phyloP scores from a whole-genome alignment of 2,113 vertebrate genomes.

The Strix uralensis region DNA sequence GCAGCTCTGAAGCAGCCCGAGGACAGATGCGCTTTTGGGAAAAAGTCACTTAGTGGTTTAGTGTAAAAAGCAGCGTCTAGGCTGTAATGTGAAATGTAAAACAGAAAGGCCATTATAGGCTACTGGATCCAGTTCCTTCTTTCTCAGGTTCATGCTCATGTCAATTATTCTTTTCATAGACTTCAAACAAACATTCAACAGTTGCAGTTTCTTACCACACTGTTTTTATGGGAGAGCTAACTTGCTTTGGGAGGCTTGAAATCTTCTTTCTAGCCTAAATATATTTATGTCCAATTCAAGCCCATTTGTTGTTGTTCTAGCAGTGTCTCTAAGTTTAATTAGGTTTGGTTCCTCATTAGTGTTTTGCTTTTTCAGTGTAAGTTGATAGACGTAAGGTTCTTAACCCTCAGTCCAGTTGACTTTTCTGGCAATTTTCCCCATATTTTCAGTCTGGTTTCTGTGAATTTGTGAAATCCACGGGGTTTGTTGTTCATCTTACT shows the following conservation, averaged over 20 bases:
- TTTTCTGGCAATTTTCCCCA: not conserved
- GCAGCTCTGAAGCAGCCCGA: not conserved
- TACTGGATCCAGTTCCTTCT: not conserved
- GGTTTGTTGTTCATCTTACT: not conserved
- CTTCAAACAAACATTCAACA: not conserved
- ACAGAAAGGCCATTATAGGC: fast-evolving
- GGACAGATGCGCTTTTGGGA: not conserved
- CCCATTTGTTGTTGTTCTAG: not conserved
- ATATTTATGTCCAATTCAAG: not conserved
- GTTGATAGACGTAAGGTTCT: not conserved
- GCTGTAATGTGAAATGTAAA: not conserved
- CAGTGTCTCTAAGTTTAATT: not conserved
- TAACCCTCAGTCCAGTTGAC: not conserved
- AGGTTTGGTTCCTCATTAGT: not conserved
- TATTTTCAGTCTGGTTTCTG: not conserved
- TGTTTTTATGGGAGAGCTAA: not conserved
- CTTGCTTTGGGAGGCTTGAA: not conserved
- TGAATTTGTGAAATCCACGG: not conserved
- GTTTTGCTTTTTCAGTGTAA: not conserved
- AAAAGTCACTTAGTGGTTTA: not conserved
- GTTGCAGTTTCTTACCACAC: not conserved
- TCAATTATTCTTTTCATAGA: not conserved
- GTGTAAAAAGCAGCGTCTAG: not conserved
- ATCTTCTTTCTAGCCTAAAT: not conserved
- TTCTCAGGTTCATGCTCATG: not conserved